Conservation (phyloP, 2,888 invertebrate species). For the Trissoscelio sp. region DNA sequence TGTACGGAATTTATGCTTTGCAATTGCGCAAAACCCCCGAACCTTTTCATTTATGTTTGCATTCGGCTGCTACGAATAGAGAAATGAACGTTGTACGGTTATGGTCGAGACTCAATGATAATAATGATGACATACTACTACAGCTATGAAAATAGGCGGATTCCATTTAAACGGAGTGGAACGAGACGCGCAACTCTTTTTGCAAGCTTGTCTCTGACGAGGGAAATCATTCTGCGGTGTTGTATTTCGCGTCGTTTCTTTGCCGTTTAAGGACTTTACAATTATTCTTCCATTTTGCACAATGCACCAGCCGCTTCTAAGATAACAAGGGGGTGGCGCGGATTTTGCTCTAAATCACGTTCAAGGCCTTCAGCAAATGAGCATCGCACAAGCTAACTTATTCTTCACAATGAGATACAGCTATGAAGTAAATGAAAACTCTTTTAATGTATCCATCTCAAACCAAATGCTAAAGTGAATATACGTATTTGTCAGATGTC, state of each 20-base stretch:
- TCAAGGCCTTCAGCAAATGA: slow-evolving; percentile 37
- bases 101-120: slow-evolving; percentile 15
- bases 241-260: slow-evolving; percentile 41
- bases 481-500: too few species aligned
- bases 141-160: slow-evolving; percentile 38
- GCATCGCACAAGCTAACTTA: slow-evolving; percentile 10
- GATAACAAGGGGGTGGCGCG: slow-evolving; percentile 29
- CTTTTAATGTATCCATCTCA: slow-evolving; percentile 3
- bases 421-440: slow-evolving; percentile 27
- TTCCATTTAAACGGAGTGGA: slow-evolving; percentile 43
- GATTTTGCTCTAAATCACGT: slow-evolving; percentile 45
- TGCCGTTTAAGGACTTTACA: slow-evolving; percentile 32
- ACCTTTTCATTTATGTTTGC: slow-evolving; percentile 30
- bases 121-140: slow-evolving; percentile 25
- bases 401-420: slow-evolving; percentile 4
- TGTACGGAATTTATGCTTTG: slow-evolving; percentile 39
- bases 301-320: slow-evolving; percentile 5
- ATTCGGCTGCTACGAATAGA: slow-evolving; percentile 22
- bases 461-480: too few species aligned
- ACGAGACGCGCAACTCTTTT: slow-evolving; percentile 36
- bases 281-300: slow-evolving; percentile 41
- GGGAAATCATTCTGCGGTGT: slow-evolving; percentile 34
- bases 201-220: slow-evolving; percentile 7
- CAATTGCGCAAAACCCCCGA: slow-evolving; percentile 33
- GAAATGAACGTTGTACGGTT: slow-evolving; percentile 21